phyloP scores from a whole-genome alignment of 2,888 invertebrate species.

The Parascotia fuliginaria region DNA sequence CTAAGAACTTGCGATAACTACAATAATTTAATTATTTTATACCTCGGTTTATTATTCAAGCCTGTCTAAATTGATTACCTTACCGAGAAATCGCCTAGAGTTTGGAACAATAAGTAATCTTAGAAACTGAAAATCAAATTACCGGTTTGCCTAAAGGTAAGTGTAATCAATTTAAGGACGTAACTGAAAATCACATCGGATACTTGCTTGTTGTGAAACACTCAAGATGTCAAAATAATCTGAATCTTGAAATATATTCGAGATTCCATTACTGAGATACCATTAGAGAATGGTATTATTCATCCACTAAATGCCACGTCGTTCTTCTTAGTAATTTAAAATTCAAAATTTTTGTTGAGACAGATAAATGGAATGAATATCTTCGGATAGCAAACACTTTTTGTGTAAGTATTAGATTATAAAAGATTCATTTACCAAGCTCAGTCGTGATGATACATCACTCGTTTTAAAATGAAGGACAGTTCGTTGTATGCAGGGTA shows the following conservation, averaged over 20 bases:
- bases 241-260: constrained; percentile 58
- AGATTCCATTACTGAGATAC: constrained; percentile 58
- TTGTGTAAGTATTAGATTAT: constrained; percentile 31
- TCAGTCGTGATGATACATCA: not conserved
- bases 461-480: not conserved
- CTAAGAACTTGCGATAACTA: constrained; percentile 29
- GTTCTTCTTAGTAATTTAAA: constrained; percentile 58
- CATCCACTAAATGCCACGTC: constrained; percentile 65
- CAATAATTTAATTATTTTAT: constrained; percentile 39
- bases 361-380: constrained; percentile 69
- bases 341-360: constrained; percentile 59
- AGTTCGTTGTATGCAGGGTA: no score
- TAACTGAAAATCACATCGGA: constrained; percentile 18
- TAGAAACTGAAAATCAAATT: not conserved
- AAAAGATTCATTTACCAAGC: constrained; percentile 10
- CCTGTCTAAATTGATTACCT: constrained; percentile 16
- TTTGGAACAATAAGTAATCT: not conserved
- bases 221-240: constrained; percentile 56
- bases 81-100: not conserved
- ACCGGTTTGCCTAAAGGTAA: constrained; percentile 19
- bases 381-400: constrained; percentile 51
- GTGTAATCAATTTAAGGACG: not conserved
- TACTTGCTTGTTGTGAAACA: constrained; percentile 34
- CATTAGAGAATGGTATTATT: constrained; percentile 61
- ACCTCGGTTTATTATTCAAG: constrained; percentile 31